Evolutionary conservation across 2,797 vertebrate genomes (phyloP), one percentile per base, ranked within the genome.

Genomic region (Phaenicophaeus curvirostris): DNA sequence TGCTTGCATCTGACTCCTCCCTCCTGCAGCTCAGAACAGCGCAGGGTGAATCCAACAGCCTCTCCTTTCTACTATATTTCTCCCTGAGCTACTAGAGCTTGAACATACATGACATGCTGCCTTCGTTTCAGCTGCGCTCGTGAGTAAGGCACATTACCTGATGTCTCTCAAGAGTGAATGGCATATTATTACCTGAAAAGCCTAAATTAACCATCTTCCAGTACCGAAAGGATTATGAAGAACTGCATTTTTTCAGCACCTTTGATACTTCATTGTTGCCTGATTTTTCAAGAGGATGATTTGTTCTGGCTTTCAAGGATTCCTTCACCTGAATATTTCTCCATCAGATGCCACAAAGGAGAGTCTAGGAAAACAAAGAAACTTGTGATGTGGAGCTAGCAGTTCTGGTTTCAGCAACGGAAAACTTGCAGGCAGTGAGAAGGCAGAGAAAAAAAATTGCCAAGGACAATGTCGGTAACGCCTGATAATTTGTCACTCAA

Each of bases 401-500:
- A 68, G 65, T 81, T 83, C 58, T 69, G 78, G 53, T 95, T 92
- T 83, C 93, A 67, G 85, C 89, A 65, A 35, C 63, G 74, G 87
- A 93, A 83, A 96, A 96, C 89, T 92, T 92, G 91, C 94, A 89
- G 79, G 93, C 74, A 31, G 61, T 85, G 88, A 88, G 85, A 93
- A 96, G 89, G 90, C 72, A 89, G 73, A 69, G 78, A 35, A 48
- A 86, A 85, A 84, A 37, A 78, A 28, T 88, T 86, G 42, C 53
- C 84, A 58, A 93, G 89, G 83, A 97, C 93, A 16, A 99, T 99
- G 99, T 98, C 98, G 78, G 96, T 97, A 78, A 96, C 91, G 66
- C 87, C 95, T 37, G 97, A 96, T 96, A 98, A 98, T 86, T 95
- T 97, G 77, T 97, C 98, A 46, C 93, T 98, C 39, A 99, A 99